phyloP scores from a whole-genome alignment of 23 tunicate species.

The Diplosoma virens region DNA sequence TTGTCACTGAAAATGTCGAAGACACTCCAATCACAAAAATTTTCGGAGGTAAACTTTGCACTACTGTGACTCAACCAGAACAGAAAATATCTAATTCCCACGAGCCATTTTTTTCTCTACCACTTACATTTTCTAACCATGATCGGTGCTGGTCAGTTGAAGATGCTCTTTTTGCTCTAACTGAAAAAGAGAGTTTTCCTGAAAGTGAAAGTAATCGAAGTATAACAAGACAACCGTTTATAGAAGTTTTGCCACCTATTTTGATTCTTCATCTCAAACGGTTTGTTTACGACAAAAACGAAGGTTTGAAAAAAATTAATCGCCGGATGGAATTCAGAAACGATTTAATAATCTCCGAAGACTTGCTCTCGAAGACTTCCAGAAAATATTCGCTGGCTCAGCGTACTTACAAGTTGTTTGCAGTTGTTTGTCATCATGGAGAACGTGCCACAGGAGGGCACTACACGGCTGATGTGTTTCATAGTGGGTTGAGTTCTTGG shows the following conservation, averaged over 20 bases:
- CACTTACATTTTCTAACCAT: slow-evolving; percentile 63
- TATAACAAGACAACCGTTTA: slow-evolving; percentile 47
- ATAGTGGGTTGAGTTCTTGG: slow-evolving; percentile 84
- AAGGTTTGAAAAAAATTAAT: slow-evolving; percentile 67
- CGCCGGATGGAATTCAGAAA: slow-evolving; percentile 67
- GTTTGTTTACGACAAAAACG: slow-evolving; percentile 79
- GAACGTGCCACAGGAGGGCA: slow-evolving; percentile 75
- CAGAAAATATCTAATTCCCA: slow-evolving; percentile 52
- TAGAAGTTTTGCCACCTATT: slow-evolving; percentile 75
- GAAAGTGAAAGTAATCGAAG: slow-evolving; percentile 4
- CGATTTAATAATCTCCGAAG: slow-evolving; percentile 63
- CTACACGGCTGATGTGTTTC: slow-evolving; percentile 84
- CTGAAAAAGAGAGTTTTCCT: slow-evolving; percentile 48
- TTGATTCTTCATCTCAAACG: slow-evolving; percentile 82
- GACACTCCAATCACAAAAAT: slow-evolving; percentile 75
- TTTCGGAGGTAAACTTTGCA: slow-evolving; percentile 83
- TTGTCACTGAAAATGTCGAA: too few relatives aligned
- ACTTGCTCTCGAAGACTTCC: slow-evolving; percentile 57
- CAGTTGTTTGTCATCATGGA: slow-evolving; percentile 92
- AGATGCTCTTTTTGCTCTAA: slow-evolving; percentile 74
- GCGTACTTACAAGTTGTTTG: slow-evolving; percentile 82
- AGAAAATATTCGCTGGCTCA: slow-evolving; percentile 50
- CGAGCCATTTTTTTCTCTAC: slow-evolving; percentile 82
- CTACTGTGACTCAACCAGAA: slow-evolving; percentile 69
- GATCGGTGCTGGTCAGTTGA: slow-evolving; percentile 62